Base-by-base conservation (phyloP, 2,888 invertebrate genomes). In the Agriotes lineatus region DNA sequence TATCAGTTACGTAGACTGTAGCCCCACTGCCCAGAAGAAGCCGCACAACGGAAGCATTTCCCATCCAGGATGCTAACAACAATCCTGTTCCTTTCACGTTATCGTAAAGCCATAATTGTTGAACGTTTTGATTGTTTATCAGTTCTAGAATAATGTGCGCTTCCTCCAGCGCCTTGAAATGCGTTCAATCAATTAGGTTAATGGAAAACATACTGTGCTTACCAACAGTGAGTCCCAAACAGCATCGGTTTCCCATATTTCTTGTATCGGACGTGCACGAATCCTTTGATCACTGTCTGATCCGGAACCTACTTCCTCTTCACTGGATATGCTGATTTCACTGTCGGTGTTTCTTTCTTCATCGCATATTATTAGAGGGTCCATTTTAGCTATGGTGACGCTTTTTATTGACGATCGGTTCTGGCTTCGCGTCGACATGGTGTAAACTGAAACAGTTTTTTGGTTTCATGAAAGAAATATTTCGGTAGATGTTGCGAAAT, bases 1-100 rank as follows among this genome's bases (percentile, higher is more conserved):
- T 85, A 79, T 96, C 96, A 30, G 85, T 82, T 7, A 86, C 86
- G 74, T 92, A 89, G 12, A 91, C 87, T 77, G 90, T 86, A 1
- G 90, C 89, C 0, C 89, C 89, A 48, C 86, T 81, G 19, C 86
- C 84, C 42, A 91, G 75, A 9, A 91, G 80, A 70, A 81, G 82
- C 58, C 85, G 83, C n/a, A 90, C 80, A 30, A 90, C 77, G n/a
- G 86, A 84, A 44, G 84, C 83, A 60, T 88, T 86, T 4, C 89
- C 90, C 30, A 88, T 81, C 89, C 90, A 91, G 61, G 89, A 86
- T 1, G 90, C 86, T 79, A 90, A 85, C 10, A 92, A 80, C 0
- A 89, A 83, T 48, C 88, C 88, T 1, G 89, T 89, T 60, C 86
- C 82, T 57, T 86, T 81, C 0, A 84, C 86, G 72, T 77, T 80